These are phyloP conservation scores for Ornithoptera alexandrae DNA, from an alignment of 2,888 invertebrate species.

Conservation along the genomic window DNA sequence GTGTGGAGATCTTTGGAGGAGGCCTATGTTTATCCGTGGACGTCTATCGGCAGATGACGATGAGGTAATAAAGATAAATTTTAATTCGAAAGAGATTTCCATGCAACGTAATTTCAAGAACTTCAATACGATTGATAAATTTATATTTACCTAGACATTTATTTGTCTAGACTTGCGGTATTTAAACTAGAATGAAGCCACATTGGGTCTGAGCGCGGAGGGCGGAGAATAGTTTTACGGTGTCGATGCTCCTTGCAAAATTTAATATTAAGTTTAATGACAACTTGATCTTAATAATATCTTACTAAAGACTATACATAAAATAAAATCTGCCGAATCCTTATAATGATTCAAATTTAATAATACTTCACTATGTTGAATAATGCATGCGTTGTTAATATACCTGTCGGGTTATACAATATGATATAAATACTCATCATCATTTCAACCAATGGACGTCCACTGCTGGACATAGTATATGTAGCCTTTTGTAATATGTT, in stretches of 20 bases:
- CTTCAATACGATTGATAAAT: slow-evolving; percentile 7
- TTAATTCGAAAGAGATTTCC: background rate
- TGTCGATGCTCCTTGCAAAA: slow-evolving; percentile 16
- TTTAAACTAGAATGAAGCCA: slow-evolving; percentile 10
- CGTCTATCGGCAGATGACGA: too few species aligned
- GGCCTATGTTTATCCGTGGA: too few species aligned
- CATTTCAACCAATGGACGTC: too few species aligned
- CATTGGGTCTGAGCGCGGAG: background rate
- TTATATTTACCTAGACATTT: slow-evolving; percentile 22
- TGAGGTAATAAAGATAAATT: background rate
- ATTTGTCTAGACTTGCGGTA: slow-evolving; percentile 29
- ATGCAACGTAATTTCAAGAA: slow-evolving; percentile 9
- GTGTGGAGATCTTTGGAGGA: too few species aligned
- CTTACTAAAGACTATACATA: background rate
- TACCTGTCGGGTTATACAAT: too few species aligned
- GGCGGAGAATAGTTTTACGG: slow-evolving; percentile 1
- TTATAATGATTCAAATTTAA: too few species aligned
- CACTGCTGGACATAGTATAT: too few species aligned
- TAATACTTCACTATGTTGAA: too few species aligned
- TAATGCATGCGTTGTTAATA: too few species aligned
- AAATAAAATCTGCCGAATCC: too few species aligned
- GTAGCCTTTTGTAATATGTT: too few species aligned
- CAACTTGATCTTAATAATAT: background rate
- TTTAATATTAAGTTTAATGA: background rate
- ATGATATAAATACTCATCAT: too few species aligned